Conservation (phyloP, 92 coral and sea anemone species). For the Zoanthus sociatus region DNA sequence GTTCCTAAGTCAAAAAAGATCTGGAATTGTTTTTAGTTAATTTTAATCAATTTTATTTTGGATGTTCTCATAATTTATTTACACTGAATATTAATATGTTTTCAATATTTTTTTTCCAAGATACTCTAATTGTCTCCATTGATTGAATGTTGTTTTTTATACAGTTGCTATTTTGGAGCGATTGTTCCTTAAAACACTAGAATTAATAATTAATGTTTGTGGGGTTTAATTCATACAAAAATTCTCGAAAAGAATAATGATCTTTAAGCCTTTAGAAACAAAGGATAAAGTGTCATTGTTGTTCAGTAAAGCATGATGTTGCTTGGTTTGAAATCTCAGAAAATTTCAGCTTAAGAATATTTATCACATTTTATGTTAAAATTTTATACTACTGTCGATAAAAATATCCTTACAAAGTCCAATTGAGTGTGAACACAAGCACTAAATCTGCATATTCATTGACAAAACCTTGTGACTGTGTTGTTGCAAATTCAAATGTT, state of each 20-base stretch:
- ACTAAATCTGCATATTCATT: background rate
- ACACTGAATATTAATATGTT: too few species aligned
- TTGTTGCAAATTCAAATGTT: background rate
- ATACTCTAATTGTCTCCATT: too few species aligned
- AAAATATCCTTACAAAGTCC: too few species aligned
- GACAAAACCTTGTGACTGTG: background rate
- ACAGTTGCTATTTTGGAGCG: too few species aligned
- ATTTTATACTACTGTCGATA: background rate
- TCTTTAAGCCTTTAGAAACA: constrained; percentile 13
- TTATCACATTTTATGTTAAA: background rate
- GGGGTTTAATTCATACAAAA: background rate
- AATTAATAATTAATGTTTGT: background rate
- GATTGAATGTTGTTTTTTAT: too few species aligned
- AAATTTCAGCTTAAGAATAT: background rate
- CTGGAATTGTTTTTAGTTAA: background rate
- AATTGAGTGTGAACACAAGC: background rate
- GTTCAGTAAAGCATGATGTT: constrained; percentile 1
- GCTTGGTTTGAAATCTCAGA: background rate
- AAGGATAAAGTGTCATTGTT: background rate
- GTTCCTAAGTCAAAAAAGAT: background rate
- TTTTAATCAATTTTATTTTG: background rate
- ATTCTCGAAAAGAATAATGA: constrained; percentile 7
- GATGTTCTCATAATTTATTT: background rate
- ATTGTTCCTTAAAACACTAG: too few species aligned
- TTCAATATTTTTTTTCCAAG: too few species aligned